Base-by-base conservation (phyloP, 1,140 invertebrate species). In the Nautilus pompilius region DNA sequence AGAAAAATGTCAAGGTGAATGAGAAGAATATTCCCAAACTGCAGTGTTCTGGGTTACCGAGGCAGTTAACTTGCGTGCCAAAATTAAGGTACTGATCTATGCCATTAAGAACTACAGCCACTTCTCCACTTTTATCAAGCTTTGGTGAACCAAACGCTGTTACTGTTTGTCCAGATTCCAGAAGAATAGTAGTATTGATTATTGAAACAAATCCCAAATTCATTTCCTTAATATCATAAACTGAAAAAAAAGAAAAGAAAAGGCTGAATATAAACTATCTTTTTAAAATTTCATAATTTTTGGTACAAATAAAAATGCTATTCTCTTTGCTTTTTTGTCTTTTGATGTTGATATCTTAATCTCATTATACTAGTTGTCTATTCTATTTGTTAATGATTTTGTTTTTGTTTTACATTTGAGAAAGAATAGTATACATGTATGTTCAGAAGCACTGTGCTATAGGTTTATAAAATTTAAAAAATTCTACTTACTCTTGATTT, bases 41-140 rank as follows among this genome's bases (percentile, higher is more conserved):
- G 61, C 74, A 76, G 20, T 60, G 20, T 15, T 53, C 64, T 1
- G 74, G 74, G 5, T 67, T 62, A 48, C 60, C 65, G 0, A 74
- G 36, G 57, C 74, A 76, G 3, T 22, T 56, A 17, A 34, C 33
- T 17, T 51, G 36, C 24, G 59, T 34, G 34, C 48, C 41, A 10
- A 68, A 49, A 20, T 70, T 60, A 2, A 75, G 46, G 26, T 58
- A 64, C 30, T 70, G 68, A n/a, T 64, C 26, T 3, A 60, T 36
- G 26, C 70, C 72, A 60, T 76, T 65, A 41, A 76, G 62, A 2
- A 49, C 17, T 6, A 73, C 3, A 4, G 68, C 73, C n/a, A 62
- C 51, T 10, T 64, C 71, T 17, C 73, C 73, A 15, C 41, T 51
- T 28, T 68, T 69, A 20, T 69, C 71, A 26, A 53, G 5, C 5